A percentile compares a stretch with the other conserved stretches of the same genome.
phyloP scores from a whole-genome alignment of 2,888 invertebrate genomes.

The Hipparchia semele region DNA sequence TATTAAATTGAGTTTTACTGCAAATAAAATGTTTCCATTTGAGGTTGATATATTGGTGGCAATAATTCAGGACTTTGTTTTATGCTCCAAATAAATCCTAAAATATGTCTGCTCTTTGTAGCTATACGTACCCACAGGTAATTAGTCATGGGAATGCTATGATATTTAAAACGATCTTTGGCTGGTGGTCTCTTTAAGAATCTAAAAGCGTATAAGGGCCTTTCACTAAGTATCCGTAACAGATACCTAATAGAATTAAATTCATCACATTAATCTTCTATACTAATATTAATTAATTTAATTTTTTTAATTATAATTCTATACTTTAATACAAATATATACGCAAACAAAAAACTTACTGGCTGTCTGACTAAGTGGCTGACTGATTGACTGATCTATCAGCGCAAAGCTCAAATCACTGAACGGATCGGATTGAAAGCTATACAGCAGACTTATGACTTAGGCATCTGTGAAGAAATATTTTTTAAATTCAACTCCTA shows the following conservation, averaged over 20 bases:
- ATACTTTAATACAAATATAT: too few species aligned
- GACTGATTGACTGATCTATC: too few species aligned
- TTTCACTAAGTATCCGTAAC: not conserved
- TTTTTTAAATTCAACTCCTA: too few species aligned
- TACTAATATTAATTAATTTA: too few species aligned
- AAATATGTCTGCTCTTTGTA: not conserved
- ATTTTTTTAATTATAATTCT: too few species aligned
- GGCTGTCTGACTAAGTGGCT: too few species aligned
- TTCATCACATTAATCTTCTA: too few species aligned
- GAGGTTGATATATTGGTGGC: conserved; percentile 11
- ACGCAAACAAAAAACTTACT: too few species aligned
- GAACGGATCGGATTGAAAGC: too few species aligned
- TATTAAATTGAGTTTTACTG: conserved; percentile 9
- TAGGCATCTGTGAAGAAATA: too few species aligned
- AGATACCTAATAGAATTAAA: not conserved
- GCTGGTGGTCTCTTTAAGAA: not conserved
- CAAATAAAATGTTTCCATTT: conserved; percentile 10
- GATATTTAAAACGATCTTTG: not conserved
- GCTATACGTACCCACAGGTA: not conserved
- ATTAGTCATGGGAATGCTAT: not conserved
- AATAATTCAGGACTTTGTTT: not conserved
- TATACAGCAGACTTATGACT: too few species aligned
- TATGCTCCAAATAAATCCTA: conserved; percentile 6
- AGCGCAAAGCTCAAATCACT: too few species aligned
- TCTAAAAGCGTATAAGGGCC: not conserved